Conservation (phyloP, 2,888 invertebrate genomes). For the Cataglyphis livida region DNA sequence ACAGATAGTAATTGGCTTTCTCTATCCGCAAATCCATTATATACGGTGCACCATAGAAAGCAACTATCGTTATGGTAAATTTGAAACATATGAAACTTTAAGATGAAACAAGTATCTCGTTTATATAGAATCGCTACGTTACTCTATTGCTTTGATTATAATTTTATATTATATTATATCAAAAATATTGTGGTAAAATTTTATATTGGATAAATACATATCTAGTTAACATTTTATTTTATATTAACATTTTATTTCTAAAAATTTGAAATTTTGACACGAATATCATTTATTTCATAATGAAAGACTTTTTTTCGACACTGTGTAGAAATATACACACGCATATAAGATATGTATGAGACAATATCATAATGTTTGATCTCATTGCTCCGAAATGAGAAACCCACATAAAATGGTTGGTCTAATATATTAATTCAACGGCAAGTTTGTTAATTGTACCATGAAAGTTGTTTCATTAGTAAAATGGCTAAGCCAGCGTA, state of each 20-base stretch:
- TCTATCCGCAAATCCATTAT: slow-evolving; percentile 40
- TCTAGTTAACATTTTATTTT: background rate
- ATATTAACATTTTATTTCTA: background rate
- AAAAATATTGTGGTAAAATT: slow-evolving; percentile 5
- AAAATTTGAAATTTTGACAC: background rate
- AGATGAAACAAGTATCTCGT: slow-evolving; percentile 1
- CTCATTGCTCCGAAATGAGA: slow-evolving; percentile 17
- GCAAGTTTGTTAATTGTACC: slow-evolving; percentile 44
- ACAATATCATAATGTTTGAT: slow-evolving; percentile 25
- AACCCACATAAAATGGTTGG: background rate
- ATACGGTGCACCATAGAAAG: slow-evolving; percentile 49
- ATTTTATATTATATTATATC: background rate
- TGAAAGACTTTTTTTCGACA: background rate
- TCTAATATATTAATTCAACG: slow-evolving; percentile 25
- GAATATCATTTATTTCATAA: background rate
- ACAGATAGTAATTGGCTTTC: slow-evolving; percentile 68
- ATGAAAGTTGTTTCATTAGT: slow-evolving; percentile 47
- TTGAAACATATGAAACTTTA: background rate
- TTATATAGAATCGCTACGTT: background rate
- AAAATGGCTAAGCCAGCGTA: slow-evolving; percentile 23
- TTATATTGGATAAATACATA: background rate
- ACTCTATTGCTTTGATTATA: background rate
- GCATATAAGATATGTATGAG: background rate
- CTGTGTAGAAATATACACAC: background rate
- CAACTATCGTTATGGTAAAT: background rate